Evolutionary conservation across 2,797 vertebrate species (phyloP).

Genomic region (Toxotes lorentzi): DNA sequence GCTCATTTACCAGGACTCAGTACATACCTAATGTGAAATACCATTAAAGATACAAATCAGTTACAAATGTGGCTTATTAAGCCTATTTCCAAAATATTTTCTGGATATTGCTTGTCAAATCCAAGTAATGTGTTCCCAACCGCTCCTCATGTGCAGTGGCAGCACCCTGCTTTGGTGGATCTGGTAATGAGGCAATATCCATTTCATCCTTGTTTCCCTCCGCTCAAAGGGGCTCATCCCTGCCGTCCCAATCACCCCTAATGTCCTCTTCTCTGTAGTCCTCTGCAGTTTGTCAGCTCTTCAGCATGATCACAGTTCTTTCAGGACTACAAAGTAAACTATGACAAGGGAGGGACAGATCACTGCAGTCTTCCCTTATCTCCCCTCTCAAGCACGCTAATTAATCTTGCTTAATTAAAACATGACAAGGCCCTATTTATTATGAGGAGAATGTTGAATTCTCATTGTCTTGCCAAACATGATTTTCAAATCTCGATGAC

Average conservation of each 20-base stretch:
- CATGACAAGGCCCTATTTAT: constrained; percentile 70
- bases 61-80: constrained; percentile 3
- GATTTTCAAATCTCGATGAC: constrained; percentile 68
- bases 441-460: constrained; percentile 65
- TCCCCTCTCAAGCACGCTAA: constrained; percentile 63
- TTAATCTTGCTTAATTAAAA: constrained; percentile 82
- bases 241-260: constrained; percentile 41
- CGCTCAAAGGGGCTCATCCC: constrained; percentile 32
- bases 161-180: constrained; percentile 39
- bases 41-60: constrained; percentile 7
- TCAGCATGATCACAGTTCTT: constrained; percentile 44
- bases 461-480: constrained; percentile 69
- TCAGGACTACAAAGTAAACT: constrained; percentile 58
- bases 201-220: constrained; percentile 35
- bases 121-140: constrained; percentile 21
- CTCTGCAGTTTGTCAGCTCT: constrained; percentile 47
- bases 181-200: constrained; percentile 57
- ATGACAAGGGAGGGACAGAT: constrained; percentile 47
- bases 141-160: constrained; percentile 37
- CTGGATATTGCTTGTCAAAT: constrained; percentile 11
- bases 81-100: constrained; percentile 1
- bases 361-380: constrained; percentile 61
- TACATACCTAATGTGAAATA: background rate
- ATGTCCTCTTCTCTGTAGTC: constrained; percentile 47
- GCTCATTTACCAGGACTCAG: background rate